phyloP scores from a whole-genome alignment of 2,113 vertebrate genomes.

The Melanerpes aurifrons region DNA sequence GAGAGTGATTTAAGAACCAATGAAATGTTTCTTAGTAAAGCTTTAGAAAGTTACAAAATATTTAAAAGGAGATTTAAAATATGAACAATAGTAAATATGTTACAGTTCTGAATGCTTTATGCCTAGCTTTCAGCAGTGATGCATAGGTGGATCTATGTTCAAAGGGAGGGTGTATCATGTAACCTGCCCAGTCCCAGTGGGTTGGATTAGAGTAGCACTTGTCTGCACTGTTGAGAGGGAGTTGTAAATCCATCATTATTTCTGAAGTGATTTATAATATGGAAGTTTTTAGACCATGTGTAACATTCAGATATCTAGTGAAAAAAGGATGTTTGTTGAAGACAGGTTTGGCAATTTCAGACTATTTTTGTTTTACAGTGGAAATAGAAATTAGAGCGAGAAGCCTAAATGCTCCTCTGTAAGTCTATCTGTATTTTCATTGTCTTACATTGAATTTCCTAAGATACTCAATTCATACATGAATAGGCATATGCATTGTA shows the following conservation, averaged over 20 bases:
- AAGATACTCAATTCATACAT: not conserved
- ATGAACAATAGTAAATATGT: not conserved
- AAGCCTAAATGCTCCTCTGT: not conserved
- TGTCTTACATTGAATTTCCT: not conserved
- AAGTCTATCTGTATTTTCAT: not conserved
- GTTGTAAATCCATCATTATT: not conserved
- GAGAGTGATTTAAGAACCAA: conserved; percentile 16
- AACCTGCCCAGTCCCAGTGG: not conserved
- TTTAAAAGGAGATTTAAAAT: conserved; percentile 10
- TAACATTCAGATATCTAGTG: not conserved
- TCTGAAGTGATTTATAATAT: not conserved
- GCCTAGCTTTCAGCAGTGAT: not conserved
- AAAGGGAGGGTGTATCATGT: not conserved
- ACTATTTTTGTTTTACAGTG: not conserved
- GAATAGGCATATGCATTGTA: not conserved
- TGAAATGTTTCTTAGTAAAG: conserved; percentile 30
- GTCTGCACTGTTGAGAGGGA: not conserved
- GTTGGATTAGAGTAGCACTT: not conserved
- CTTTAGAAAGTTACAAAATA: conserved; percentile 34
- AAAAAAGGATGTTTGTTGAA: not conserved
- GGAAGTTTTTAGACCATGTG: not conserved
- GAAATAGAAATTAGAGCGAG: not conserved
- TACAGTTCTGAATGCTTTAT: not conserved
- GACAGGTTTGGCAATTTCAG: not conserved
- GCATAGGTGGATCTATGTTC: not conserved